Evolutionary conservation across 2,797 vertebrate genomes (phyloP), one percentile per base, ranked within the genome.

Genomic region (Rhinogobio ventralis): DNA sequence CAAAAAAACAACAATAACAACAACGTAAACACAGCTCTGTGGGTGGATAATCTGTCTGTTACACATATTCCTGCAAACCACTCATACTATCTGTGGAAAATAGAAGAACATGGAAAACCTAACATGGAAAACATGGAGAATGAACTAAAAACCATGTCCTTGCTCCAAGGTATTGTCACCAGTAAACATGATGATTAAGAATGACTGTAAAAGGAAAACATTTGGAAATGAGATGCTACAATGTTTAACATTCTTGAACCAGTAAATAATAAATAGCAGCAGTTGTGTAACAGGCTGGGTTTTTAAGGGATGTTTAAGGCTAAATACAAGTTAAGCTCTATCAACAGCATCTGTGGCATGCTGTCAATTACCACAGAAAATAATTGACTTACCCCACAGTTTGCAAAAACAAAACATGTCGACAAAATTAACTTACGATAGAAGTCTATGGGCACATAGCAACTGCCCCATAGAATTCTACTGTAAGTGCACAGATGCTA

Each of bases 1-100:
- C 74, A 77, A 82, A 62, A 85, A 84, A 88, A 69, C 45, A 68
- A 75, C 36, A 86, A 84, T n/a, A 64, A 30, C 36, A 86, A 84
- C 30, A 64, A 30, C 2, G 25, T 77, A 78, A 85, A 83, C 77
- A 76, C 55, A 28, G 30, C 55, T 79, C 30, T 73, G 76, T 79
- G 45, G 76, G 83, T 39, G 55, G 83, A 73, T 84, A 78, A 83
- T 75, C 42, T 83, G 66, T 81, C 45, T 79, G 60, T 51, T 66
- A 53, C 30, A 67, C 36, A 84, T 25, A 81, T 69, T 71, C 14
- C 49, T 17, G 23, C 51, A 69, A 69, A 55, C 10, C 49, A 69
- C 30, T 69, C 39, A 79, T 46, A 14, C 53, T 45, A 79, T 79
- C 25, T 49, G 13, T 53, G 7, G 20, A 80, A 68, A 78, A 67